Evolutionary conservation across 2,797 vertebrate genomes (phyloP).

Genomic region (Liasis olivaceus): DNA sequence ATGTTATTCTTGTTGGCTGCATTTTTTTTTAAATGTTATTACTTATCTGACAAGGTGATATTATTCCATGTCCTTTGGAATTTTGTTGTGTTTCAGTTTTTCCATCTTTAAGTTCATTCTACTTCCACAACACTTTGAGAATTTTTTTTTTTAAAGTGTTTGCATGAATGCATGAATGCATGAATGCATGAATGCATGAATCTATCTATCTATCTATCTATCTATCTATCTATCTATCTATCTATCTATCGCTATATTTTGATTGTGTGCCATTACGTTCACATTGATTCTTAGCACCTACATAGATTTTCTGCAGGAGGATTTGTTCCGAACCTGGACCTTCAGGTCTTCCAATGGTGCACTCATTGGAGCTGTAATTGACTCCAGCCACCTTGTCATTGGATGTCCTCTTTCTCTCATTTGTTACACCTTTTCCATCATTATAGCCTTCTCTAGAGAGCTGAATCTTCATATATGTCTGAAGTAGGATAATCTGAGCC

Average conservation of each 20-base stretch:
- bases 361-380: neutral
- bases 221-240: too few species aligned
- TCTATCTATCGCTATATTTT: neutral
- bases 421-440: neutral
- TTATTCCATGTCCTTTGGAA: neutral
- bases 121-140: neutral
- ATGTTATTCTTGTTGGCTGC: constrained; percentile 53
- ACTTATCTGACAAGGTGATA: constrained; percentile 42
- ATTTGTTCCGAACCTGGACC: neutral
- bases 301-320: neutral
- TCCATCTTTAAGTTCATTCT: neutral
- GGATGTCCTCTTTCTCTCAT: neutral
- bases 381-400: neutral
- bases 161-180: neutral
- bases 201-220: too few species aligned
- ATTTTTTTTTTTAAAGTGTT: neutral
- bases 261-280: neutral
- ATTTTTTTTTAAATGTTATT: constrained; percentile 38
- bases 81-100: neutral
- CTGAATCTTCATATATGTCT: neutral
- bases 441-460: neutral
- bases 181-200: neutral
- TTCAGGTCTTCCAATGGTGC: neutral
- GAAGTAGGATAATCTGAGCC: neutral
- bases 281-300: neutral